phyloP scores from a whole-genome alignment of 2,888 invertebrate genomes.

The Muscina levida region DNA sequence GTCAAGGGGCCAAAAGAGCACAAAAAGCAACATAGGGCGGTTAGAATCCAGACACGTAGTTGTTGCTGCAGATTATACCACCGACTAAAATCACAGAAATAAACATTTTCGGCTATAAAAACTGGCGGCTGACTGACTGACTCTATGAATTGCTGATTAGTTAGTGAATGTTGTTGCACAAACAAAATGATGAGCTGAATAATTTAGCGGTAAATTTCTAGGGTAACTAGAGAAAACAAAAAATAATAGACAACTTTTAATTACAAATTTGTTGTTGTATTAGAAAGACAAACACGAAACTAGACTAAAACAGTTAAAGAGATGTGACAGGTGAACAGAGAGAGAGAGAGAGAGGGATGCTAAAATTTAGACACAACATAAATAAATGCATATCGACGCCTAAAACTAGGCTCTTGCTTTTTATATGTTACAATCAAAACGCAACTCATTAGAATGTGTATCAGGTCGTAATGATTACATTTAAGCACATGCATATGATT shows the following conservation, averaged over 20 bases:
- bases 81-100: slow-evolving; percentile 5
- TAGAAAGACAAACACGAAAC: neutral
- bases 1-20: neutral
- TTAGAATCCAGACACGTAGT: too few species aligned
- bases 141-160: neutral
- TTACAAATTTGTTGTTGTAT: neutral
- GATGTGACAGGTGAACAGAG: neutral
- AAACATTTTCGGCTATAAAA: neutral
- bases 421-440: too few species aligned
- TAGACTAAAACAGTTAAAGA: neutral
- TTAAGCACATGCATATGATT: too few species aligned
- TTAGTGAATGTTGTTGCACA: neutral
- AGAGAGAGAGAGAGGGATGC: too few species aligned
- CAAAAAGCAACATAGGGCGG: neutral
- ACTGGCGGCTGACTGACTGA: neutral
- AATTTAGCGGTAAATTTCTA: neutral
- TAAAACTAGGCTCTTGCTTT: slow-evolving; percentile 5
- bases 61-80: slow-evolving; percentile 4
- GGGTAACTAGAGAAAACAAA: neutral
- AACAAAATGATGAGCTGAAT: slow-evolving; percentile 2
- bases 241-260: slow-evolving; percentile 7
- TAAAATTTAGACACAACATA: neutral
- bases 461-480: too few species aligned
- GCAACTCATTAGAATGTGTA: too few species aligned
- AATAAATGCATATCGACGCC: neutral